Conservation (phyloP, 2,888 invertebrate genomes). For the Nemoura dubitans region DNA sequence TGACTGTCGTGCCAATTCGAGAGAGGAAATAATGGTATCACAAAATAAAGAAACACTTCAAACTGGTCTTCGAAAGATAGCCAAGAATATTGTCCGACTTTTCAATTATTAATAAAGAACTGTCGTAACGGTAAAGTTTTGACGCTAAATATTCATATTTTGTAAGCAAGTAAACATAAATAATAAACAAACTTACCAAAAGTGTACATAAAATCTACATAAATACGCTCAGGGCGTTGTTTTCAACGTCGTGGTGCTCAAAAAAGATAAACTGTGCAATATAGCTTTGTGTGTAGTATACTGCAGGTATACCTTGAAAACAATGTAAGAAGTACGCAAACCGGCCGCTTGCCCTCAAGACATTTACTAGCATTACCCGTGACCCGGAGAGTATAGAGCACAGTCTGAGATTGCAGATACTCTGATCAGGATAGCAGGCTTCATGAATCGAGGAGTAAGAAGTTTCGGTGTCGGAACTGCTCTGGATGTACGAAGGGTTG, state of each 20-base stretch:
- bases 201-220: not conserved
- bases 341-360: not conserved
- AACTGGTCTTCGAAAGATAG: not conserved
- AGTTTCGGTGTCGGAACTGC: not conserved
- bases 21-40: not conserved
- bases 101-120: not conserved
- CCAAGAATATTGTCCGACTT: not conserved
- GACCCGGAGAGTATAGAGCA: not conserved
- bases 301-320: not conserved
- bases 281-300: no score
- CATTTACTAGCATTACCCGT: not conserved
- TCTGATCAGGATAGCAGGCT: not conserved
- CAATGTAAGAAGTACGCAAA: not conserved
- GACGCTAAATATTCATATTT: not conserved
- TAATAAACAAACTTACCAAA: not conserved
- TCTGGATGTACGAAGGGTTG: not conserved
- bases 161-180: not conserved
- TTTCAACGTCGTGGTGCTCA: not conserved
- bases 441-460: conserved; percentile 2
- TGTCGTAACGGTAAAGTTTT: not conserved
- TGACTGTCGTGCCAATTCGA: not conserved
- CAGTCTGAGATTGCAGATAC: not conserved
- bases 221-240: not conserved
- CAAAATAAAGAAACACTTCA: not conserved
- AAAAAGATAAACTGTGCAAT: no score